These are phyloP conservation scores for Heteropelma amictum DNA, from an alignment of 2,888 invertebrate species.

Conservation along the genomic window DNA sequence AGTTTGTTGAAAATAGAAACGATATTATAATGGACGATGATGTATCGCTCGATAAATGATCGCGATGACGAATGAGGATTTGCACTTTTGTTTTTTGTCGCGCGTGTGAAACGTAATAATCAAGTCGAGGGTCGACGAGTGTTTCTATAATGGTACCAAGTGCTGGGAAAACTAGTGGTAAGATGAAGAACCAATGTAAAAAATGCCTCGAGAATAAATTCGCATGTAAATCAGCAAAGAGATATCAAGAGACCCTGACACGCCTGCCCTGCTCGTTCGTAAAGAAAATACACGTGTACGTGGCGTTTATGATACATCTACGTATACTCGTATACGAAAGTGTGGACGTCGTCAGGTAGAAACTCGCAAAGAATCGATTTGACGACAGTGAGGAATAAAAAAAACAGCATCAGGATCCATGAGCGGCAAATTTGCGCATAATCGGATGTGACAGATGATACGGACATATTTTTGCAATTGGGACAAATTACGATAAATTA, in stretches of 20 bases:
- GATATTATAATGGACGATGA: constrained; percentile 11
- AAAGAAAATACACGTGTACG: neutral
- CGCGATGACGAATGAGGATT: constrained; percentile 32
- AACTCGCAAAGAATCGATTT: constrained; percentile 49
- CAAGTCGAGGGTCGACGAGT: constrained; percentile 44
- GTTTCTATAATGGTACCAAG: constrained; percentile 18
- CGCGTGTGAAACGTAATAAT: constrained; percentile 23
- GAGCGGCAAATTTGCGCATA: constrained; percentile 10
- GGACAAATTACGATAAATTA: no score
- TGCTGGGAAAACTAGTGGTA: constrained; percentile 44
- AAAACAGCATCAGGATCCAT: constrained; percentile 48
- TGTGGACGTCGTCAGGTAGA: constrained; percentile 34
- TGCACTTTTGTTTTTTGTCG: constrained; percentile 19
- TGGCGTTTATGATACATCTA: neutral
- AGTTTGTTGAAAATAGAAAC: neutral
- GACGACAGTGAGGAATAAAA: constrained; percentile 35
- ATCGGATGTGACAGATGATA: no score
- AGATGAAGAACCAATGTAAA: neutral
- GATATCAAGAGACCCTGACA: constrained; percentile 42
- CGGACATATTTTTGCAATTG: neutral
- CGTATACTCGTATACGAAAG: neutral
- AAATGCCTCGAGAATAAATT: constrained; percentile 29
- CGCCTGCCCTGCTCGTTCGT: constrained; percentile 33
- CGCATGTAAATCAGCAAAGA: constrained; percentile 16
- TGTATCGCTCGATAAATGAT: constrained; percentile 23